A percentile compares a stretch with the other conserved stretches of the same genome.
These are phyloP conservation scores for Eulemur coronatus DNA, from an alignment of 2,797 vertebrate species.

Conservation along the genomic window DNA sequence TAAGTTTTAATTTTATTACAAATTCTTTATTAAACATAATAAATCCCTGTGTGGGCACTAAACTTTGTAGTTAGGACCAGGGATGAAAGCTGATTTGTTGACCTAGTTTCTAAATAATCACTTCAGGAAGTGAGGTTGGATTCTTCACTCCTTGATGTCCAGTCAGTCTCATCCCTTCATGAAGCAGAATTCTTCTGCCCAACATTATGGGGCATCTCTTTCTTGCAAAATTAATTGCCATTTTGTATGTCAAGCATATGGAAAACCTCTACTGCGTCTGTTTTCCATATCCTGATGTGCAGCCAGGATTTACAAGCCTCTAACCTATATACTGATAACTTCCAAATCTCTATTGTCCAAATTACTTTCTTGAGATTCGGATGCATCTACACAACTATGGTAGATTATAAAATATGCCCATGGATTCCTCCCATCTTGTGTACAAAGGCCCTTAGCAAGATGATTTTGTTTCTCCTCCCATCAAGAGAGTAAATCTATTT, in stretches of 20 bases:
- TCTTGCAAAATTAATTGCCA: background rate
- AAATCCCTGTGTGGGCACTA: background rate
- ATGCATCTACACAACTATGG: background rate
- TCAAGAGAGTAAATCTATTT: background rate
- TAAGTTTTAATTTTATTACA: constrained; percentile 54
- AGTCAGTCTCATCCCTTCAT: background rate
- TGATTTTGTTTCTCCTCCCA: background rate
- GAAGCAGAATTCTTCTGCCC: background rate
- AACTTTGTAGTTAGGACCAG: background rate
- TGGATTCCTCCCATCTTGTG: background rate
- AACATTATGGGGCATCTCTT: background rate
- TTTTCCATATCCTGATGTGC: background rate
- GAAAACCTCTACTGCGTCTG: background rate
- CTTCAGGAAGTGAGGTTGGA: background rate
- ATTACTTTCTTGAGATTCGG: background rate
- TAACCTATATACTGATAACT: background rate
- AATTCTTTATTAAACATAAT: constrained; percentile 13
- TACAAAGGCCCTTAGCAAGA: background rate
- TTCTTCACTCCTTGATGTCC: background rate
- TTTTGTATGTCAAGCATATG: background rate
- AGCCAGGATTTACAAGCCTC: background rate
- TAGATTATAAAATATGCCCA: background rate
- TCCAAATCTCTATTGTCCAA: background rate
- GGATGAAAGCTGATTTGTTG: background rate
- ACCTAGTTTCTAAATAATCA: background rate